Percentiles rank a stretch among this genome's conserved stretches.
These are phyloP conservation scores for Amazona guildingii DNA, from an alignment of 2,113 vertebrate species.

Conservation along the genomic window DNA sequence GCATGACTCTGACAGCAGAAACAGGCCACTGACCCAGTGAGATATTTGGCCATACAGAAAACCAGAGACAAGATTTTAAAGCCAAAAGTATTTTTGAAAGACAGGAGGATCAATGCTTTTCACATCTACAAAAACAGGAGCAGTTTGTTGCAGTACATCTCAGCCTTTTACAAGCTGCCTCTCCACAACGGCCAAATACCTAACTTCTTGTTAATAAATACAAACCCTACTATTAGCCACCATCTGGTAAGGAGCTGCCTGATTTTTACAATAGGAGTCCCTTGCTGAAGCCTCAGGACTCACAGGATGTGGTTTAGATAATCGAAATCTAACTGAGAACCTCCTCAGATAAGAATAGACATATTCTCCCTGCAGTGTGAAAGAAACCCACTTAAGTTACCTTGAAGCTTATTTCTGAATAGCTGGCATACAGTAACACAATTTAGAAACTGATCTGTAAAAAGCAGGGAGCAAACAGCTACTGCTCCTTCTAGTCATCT, in stretches of 20 bases:
- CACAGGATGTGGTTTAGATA: conserved; percentile 1
- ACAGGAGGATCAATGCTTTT: neutral
- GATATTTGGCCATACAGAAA: neutral
- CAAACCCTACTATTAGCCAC: neutral
- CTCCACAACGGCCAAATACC: neutral
- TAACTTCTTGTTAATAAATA: neutral
- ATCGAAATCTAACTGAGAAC: neutral
- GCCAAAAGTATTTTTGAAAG: neutral
- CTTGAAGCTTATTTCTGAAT: neutral
- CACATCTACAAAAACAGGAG: neutral
- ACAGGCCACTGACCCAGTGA: neutral
- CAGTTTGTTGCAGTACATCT: neutral
- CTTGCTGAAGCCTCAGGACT: neutral
- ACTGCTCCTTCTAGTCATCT: neutral
- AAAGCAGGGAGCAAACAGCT: neutral
- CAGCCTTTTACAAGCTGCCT: neutral
- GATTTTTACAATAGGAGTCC: neutral
- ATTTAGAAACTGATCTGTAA: neutral
- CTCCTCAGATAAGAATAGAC: neutral
- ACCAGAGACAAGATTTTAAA: neutral
- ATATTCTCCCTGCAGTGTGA: neutral
- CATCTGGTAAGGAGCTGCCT: neutral
- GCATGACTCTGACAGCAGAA: conserved; percentile 4
- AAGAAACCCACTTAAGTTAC: neutral
- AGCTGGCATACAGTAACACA: neutral